These are phyloP conservation scores for Drosophila neocordata DNA, from an alignment of 1,140 invertebrate genomes.

Conservation along the genomic window DNA sequence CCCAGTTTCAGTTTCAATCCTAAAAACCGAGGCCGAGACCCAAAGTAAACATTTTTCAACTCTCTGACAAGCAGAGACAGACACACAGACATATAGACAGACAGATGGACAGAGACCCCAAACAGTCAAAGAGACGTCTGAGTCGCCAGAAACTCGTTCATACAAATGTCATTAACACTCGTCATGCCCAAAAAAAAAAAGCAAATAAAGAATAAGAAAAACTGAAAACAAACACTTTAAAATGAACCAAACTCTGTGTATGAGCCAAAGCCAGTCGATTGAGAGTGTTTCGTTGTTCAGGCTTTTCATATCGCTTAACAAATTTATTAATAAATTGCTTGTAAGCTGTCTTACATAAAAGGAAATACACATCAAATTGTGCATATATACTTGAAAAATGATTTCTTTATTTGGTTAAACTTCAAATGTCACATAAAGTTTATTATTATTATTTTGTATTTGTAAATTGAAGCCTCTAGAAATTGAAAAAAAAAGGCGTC, in stretches of 20 bases:
- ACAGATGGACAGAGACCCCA: slow-evolving; percentile 34
- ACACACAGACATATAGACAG: slow-evolving; percentile 30
- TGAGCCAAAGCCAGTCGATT: slow-evolving; percentile 11
- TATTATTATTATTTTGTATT: background rate
- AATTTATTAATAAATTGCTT: slow-evolving; percentile 48
- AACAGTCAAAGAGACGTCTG: slow-evolving; percentile 32
- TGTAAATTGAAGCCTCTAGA: no score
- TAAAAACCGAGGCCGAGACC: slow-evolving; percentile 60
- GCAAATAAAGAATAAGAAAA: slow-evolving; percentile 18
- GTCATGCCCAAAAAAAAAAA: slow-evolving; percentile 47
- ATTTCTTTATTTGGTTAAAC: background rate
- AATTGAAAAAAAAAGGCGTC: no score
- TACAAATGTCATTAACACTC: slow-evolving; percentile 77
- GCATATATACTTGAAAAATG: background rate
- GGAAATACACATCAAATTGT: slow-evolving; percentile 20
- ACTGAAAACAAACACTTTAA: slow-evolving; percentile 10
- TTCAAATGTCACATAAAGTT: background rate
- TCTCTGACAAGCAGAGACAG: slow-evolving; percentile 41
- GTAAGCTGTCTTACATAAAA: slow-evolving; percentile 46
- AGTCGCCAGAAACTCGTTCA: slow-evolving; percentile 53
- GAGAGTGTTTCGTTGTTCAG: slow-evolving; percentile 23
- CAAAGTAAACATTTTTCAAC: slow-evolving; percentile 68
- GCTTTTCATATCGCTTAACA: slow-evolving; percentile 13
- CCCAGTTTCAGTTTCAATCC: slow-evolving; percentile 33
- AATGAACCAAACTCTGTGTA: slow-evolving; percentile 21